Base-by-base conservation (phyloP, 2,888 invertebrate genomes). In the Amphimallon solstitiale region DNA sequence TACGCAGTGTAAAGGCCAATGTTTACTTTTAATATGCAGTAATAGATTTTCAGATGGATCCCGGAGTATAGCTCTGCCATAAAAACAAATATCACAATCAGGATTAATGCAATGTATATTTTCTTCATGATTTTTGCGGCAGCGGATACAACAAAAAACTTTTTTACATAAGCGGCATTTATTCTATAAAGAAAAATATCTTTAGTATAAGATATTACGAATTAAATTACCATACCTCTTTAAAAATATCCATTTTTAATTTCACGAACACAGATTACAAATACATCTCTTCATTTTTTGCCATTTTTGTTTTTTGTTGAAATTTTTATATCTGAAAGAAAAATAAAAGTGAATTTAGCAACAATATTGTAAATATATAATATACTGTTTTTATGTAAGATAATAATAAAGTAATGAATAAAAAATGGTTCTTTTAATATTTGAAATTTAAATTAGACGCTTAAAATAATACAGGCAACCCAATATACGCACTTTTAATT, bases 1-100 rank as follows among this genome's bases (percentile, higher is more conserved):
- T 17, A 77, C 68, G 65, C 80, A 80, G 49, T 77, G 74, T 29
- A 80, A 48, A 10, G 80, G 80, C 73, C 74, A 76, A 68, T 80
- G 80, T 1, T 19, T 38, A 9, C 34, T 56, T 70, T 74, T 70
- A 14, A 80, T 72, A 70, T 80, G 80, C 12, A 69, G 48, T 29
- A 78, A 40, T 19, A 79, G 62, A 23, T 35, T 45, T 17, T 72
- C 65, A 45, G 72, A 66, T 10, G 68, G 56, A 48, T 73, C 61
- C 62, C 66, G 74, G 14, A 76, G 67, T 0, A 69, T 23, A 1
- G 71, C 69, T 67, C 69, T 70, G 48, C 79, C 79, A 65, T 77
- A 75, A 56, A 78, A 52, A 68, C 80, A 80, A 62, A 80, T 76
- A 60, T 78, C 74, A 68, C 80, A 80, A 9, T 75, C 73, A 1